Conservation (phyloP, 2,113 vertebrate species). For the Tetrax tetrax region DNA sequence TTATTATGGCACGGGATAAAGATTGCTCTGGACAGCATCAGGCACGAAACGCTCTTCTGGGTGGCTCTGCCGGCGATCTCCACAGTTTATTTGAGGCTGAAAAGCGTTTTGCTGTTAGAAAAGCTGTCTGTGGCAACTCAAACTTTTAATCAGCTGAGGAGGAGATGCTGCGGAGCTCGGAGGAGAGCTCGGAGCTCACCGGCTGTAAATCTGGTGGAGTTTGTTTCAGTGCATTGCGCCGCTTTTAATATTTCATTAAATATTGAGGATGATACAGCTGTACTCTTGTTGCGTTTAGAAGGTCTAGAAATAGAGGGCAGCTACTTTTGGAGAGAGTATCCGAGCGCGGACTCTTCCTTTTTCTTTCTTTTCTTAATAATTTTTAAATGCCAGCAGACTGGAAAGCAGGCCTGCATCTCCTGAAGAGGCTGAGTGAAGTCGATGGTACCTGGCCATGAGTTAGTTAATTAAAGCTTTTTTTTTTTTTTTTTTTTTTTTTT, state of each 20-base stretch:
- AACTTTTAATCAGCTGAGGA: constrained; percentile 68
- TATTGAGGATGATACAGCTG: background rate
- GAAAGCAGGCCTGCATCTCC: constrained; percentile 32
- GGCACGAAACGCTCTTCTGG: background rate
- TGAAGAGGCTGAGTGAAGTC: background rate
- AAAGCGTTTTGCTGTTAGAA: background rate
- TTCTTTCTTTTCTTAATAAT: background rate
- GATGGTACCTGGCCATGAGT: constrained; percentile 55
- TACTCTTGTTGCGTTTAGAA: background rate
- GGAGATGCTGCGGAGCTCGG: constrained; percentile 28
- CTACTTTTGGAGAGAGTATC: background rate
- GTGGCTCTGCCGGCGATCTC: background rate
- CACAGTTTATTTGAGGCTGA: background rate
- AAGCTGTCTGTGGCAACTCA: constrained; percentile 12
- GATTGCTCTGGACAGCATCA: constrained; percentile 5
- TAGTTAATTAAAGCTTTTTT: constrained; percentile 67
- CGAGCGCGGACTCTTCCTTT: rapidly evolving
- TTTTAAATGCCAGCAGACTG: background rate
- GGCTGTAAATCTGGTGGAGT: constrained; percentile 44
- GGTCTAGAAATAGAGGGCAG: background rate
- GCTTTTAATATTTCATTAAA: constrained; percentile 41
- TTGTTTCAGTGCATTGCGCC: background rate
- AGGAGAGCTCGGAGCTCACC: background rate
- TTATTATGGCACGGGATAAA: background rate
- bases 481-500: background rate